Conservation (phyloP, 2,797 vertebrate species). For the Nasua narica region DNA sequence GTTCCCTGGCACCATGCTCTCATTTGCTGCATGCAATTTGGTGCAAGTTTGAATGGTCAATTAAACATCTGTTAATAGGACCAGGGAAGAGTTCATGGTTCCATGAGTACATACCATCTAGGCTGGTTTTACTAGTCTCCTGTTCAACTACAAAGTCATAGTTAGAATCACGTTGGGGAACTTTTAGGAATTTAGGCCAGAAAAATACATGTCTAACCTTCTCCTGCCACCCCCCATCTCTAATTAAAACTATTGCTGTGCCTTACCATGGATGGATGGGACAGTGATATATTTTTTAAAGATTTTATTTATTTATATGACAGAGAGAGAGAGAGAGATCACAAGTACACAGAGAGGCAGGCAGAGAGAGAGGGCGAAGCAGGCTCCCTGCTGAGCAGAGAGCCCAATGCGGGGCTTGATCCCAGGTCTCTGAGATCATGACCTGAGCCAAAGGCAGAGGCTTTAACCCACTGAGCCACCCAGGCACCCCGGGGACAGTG, state of each 20-base stretch:
- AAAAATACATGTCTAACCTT: neutral
- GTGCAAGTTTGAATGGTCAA: neutral
- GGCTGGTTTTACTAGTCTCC: neutral
- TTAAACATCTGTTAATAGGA: slow-evolving; percentile 33
- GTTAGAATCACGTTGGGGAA: neutral
- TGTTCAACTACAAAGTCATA: neutral
- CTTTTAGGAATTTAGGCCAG: neutral
- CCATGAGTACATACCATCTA: neutral
- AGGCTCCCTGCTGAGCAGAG: too few relatives aligned
- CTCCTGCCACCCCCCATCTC: neutral
- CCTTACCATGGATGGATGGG: neutral
- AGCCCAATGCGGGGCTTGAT: too few relatives aligned
- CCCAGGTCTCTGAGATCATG: too few relatives aligned
- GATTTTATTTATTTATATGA: too few relatives aligned
- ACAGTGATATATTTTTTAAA: neutral
- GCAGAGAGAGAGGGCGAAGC: too few relatives aligned
- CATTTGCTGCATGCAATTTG: neutral
- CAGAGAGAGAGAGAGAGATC: too few relatives aligned
- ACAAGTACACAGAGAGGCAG: too few relatives aligned
- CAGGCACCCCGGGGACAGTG: too few relatives aligned
- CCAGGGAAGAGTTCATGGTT: neutral
- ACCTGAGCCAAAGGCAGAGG: too few relatives aligned
- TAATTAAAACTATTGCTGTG: neutral
- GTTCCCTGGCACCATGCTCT: neutral
- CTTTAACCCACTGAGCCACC: too few relatives aligned